Percentiles rank a stretch among this genome's conserved stretches.
These are phyloP conservation scores for Sebastes trivittatus DNA, from an alignment of 2,797 vertebrate species.

Conservation along the genomic window DNA sequence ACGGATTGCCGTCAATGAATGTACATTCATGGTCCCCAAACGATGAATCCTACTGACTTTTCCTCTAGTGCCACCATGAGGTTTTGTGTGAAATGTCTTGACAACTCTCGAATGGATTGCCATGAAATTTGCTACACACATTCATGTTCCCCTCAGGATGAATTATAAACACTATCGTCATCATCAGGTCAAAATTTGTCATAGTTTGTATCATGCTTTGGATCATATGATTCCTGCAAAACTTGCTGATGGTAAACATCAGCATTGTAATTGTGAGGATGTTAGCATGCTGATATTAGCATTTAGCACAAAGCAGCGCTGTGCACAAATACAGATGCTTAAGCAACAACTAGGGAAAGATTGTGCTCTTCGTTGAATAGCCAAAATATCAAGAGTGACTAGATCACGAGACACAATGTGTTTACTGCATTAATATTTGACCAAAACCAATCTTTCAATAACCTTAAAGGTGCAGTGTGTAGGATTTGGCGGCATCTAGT, in stretches of 20 bases:
- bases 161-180: not conserved
- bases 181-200: not conserved
- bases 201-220: not conserved
- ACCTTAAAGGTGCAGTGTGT: not conserved
- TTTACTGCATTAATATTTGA: not conserved
- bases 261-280: not conserved
- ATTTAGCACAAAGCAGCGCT: not conserved
- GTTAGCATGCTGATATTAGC: not conserved
- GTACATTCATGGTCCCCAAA: not conserved
- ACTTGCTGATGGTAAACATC: not conserved
- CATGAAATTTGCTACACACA: not conserved
- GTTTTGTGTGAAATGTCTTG: not conserved
- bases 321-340: not conserved
- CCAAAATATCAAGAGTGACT: not conserved
- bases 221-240: not conserved
- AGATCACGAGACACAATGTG: not conserved
- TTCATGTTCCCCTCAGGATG: not conserved
- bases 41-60: not conserved
- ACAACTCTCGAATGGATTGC: not conserved
- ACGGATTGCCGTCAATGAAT: not conserved
- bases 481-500: not conserved
- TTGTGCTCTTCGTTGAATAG: not conserved
- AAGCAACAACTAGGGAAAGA: not conserved
- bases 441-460: not conserved
- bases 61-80: not conserved